These are phyloP conservation scores for Cettia cetti DNA, from an alignment of 2,113 vertebrate species.

Conservation along the genomic window DNA sequence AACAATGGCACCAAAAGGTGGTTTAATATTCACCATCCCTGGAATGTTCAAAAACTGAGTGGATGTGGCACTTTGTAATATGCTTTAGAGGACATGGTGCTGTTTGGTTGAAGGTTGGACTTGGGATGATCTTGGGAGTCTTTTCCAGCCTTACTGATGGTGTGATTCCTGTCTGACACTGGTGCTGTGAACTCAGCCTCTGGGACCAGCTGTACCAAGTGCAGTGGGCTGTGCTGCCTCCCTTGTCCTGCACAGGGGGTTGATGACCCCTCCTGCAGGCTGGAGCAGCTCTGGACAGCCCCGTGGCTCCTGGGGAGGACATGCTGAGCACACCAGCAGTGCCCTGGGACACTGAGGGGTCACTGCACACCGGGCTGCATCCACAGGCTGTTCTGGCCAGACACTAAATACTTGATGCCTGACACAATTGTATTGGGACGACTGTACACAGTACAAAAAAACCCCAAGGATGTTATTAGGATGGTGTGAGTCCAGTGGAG, in stretches of 20 bases:
- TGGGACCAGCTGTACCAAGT: neutral
- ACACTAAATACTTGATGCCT: neutral
- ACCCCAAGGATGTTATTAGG: neutral
- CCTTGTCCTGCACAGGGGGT: neutral
- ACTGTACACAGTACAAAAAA: neutral
- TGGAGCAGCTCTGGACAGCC: neutral
- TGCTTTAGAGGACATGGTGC: neutral
- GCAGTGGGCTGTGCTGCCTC: neutral
- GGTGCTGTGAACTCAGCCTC: neutral
- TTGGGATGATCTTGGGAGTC: neutral
- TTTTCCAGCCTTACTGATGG: neutral
- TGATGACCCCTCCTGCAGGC: neutral
- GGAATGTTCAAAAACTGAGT: neutral
- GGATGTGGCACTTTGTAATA: neutral
- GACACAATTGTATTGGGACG: neutral
- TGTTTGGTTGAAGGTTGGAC: neutral
- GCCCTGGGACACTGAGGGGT: neutral
- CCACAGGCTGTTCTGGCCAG: accelerated
- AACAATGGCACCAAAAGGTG: neutral
- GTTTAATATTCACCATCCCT: neutral
- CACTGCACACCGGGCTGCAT: neutral
- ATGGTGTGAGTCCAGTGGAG: neutral
- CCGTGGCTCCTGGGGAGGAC: neutral
- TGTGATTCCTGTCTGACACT: neutral
- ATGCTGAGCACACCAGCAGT: neutral